These are phyloP conservation scores for Periphyllus acericola DNA, from an alignment of 2,888 invertebrate species.

Conservation along the genomic window DNA sequence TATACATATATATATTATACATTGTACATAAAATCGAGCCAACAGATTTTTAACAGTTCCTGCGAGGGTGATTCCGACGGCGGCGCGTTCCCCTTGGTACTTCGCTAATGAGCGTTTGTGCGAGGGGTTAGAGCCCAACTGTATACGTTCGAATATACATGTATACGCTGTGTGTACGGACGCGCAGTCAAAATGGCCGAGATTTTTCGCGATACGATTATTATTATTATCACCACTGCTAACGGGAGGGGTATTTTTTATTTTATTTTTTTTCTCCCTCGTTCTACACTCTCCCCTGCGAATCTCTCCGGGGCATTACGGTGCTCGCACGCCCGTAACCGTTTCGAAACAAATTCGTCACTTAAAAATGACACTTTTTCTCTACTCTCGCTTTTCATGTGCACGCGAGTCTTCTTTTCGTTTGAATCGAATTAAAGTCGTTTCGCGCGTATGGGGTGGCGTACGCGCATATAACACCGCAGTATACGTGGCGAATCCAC, in stretches of 20 bases:
- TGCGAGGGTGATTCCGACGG: slow-evolving; percentile 40
- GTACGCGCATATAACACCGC: neutral
- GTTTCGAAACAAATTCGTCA: slow-evolving; percentile 21
- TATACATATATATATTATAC: neutral
- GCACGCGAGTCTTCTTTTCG: neutral
- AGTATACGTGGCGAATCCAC: too few species aligned
- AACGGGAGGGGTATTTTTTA: slow-evolving; percentile 32
- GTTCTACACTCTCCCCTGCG: slow-evolving; percentile 4
- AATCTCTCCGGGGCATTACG: slow-evolving; percentile 7
- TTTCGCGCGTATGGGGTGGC: neutral
- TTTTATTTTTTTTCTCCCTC: neutral
- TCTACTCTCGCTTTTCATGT: neutral
- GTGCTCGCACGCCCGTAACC: neutral
- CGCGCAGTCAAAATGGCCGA: slow-evolving; percentile 45
- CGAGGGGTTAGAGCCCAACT: slow-evolving; percentile 30
- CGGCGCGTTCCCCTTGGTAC: neutral
- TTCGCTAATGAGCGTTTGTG: slow-evolving; percentile 56
- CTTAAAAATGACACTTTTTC: slow-evolving; percentile 20
- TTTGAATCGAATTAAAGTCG: neutral
- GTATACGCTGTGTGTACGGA: too few species aligned
- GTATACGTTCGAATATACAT: neutral
- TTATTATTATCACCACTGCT: slow-evolving; percentile 26
- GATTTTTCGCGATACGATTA: slow-evolving; percentile 53
- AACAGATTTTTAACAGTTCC: slow-evolving; percentile 58
- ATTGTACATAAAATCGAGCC: slow-evolving; percentile 11